Conservation (phyloP, 1,140 invertebrate species). For the Battus philenor region DNA sequence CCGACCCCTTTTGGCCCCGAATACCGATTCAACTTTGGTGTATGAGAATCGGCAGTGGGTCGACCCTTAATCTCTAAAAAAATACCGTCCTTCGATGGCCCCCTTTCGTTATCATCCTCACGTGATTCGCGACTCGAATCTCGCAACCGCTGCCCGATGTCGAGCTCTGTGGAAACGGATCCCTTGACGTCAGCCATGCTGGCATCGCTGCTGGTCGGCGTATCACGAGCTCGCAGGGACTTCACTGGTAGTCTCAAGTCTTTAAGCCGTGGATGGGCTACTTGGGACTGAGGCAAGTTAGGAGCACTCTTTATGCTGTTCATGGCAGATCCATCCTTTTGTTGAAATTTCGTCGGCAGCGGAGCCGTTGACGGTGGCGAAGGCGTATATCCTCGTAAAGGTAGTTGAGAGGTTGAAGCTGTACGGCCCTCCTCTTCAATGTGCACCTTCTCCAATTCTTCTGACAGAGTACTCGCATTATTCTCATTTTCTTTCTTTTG, state of each 20-base stretch:
- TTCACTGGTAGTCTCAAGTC: constrained; percentile 82
- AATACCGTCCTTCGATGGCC: constrained; percentile 77
- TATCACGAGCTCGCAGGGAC: constrained; percentile 77
- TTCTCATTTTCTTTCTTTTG: constrained; percentile 76
- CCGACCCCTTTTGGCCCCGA: constrained; percentile 76
- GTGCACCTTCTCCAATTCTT: constrained; percentile 79
- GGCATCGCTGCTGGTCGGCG: constrained; percentile 80
- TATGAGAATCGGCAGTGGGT: constrained; percentile 78
- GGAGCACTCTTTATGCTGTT: constrained; percentile 87
- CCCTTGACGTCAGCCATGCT: constrained; percentile 75
- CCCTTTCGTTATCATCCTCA: constrained; percentile 79
- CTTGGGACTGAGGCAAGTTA: constrained; percentile 82
- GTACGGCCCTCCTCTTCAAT: constrained; percentile 77
- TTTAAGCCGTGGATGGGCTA: constrained; percentile 81
- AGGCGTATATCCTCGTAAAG: constrained; percentile 81
- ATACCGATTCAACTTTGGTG: constrained; percentile 74
- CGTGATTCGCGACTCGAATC: constrained; percentile 71
- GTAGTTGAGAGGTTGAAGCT: constrained; percentile 67
- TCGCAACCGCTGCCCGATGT: constrained; percentile 63
- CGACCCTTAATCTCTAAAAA: constrained; percentile 83
- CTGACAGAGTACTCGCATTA: constrained; percentile 76
- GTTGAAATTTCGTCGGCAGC: constrained; percentile 86
- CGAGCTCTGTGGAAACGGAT: constrained; percentile 63
- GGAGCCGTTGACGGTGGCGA: constrained; percentile 88
- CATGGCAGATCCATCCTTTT: constrained; percentile 82